Conservation (phyloP, 2,888 invertebrate species). For the Hesperia comma region DNA sequence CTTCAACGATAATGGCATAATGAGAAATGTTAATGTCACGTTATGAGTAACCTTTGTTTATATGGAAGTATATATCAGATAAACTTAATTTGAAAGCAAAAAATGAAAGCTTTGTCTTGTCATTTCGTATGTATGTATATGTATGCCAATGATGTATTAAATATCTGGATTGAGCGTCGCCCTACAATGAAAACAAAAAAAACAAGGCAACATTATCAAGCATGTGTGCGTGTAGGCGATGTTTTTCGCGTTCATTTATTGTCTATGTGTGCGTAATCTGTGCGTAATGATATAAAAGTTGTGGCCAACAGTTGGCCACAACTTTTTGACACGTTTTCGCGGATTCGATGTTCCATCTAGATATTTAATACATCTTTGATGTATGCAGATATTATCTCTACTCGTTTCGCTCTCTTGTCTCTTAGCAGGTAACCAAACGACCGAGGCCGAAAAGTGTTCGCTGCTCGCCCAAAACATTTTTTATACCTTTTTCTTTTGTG, state of each 20-base stretch:
- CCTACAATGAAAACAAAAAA: too few species aligned
- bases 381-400: conserved; percentile 48
- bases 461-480: conserved; percentile 55
- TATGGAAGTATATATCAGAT: neutral
- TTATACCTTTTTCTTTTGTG: conserved; percentile 58
- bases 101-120: conserved; percentile 22
- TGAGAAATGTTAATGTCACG: neutral
- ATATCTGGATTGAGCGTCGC: too few species aligned
- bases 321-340: too few species aligned
- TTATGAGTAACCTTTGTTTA: conserved; percentile 3
- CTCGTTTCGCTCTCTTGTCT: conserved; percentile 53
- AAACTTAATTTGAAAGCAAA: conserved; percentile 1
- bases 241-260: too few species aligned
- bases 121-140: conserved; percentile 9
- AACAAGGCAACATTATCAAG: too few species aligned
- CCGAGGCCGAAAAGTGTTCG: conserved; percentile 69
- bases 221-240: too few species aligned
- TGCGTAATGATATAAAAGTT: too few species aligned
- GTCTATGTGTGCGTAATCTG: too few species aligned
- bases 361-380: too few species aligned
- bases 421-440: conserved; percentile 71
- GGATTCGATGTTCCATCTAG: too few species aligned
- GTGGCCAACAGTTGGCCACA: too few species aligned
- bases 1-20: neutral
- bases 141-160: too few species aligned